Percentiles rank a stretch among this genome's conserved stretches.
These are phyloP conservation scores for Bugula neritina DNA, from an alignment of 2,888 invertebrate genomes.

Conservation along the genomic window DNA sequence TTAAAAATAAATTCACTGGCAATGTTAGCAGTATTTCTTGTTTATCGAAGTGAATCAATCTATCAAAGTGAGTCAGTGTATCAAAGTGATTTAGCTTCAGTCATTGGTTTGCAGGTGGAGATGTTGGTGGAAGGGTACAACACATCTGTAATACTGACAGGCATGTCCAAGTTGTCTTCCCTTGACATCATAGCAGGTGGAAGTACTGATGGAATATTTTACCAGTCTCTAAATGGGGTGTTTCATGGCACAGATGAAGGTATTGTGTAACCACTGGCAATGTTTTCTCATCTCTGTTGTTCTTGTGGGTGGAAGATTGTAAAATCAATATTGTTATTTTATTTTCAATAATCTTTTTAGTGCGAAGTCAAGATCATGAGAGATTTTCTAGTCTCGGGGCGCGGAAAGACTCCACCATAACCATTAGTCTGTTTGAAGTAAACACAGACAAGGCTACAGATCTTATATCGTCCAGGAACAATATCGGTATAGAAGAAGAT, in stretches of 20 bases:
- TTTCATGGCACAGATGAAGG: not conserved
- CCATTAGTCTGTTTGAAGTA: not conserved
- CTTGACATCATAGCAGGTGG: not conserved
- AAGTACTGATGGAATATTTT: not conserved
- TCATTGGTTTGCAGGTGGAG: constrained; percentile 41
- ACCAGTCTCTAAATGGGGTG: not conserved
- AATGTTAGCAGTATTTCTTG: too few relatives aligned
- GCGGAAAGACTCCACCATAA: not conserved
- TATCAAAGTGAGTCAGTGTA: too few relatives aligned
- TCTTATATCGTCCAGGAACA: not conserved
- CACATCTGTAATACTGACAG: constrained; percentile 42
- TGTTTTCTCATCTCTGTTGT: too few relatives aligned
- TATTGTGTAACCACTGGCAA: too few relatives aligned
- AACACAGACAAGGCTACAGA: not conserved
- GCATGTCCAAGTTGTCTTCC: constrained; percentile 28
- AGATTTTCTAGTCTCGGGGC: not conserved
- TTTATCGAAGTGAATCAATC: too few relatives aligned
- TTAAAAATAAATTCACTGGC: too few relatives aligned
- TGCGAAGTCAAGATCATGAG: not conserved
- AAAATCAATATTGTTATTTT: too few relatives aligned
- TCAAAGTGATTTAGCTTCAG: too few relatives aligned
- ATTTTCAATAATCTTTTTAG: not conserved
- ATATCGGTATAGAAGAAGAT: constrained; percentile 4
- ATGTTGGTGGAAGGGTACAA: constrained; percentile 46
- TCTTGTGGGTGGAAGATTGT: too few relatives aligned